Base-by-base conservation (phyloP, 53 echinoderm and acorn worm genomes). In the Echinometra lucunter region DNA sequence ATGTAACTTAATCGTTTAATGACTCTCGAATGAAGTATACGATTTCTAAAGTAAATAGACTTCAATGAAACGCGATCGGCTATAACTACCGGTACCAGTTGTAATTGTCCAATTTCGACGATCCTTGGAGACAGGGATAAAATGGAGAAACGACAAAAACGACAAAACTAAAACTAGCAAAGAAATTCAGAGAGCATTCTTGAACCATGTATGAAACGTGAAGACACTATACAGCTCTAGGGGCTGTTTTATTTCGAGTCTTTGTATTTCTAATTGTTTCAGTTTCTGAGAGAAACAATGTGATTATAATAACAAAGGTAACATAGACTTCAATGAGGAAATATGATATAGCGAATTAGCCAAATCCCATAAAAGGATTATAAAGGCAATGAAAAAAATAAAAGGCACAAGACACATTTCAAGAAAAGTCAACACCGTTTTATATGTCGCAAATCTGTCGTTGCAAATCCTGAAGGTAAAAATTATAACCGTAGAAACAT, bases 1-100 rank as follows among this genome's bases (percentile, higher is more conserved):
- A 81, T 93, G 93, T 80, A 93, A 93, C 93, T 57, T 60, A 75
- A 93, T 93, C 93, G 82, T 55, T 80, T 93, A 93, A 93, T 93
- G 80, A 93, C 82, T 53, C 53, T 80, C 81, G 82, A 93, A 93
- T 93, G 81, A 75, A 35, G 40, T 49, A 44, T 78, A 34, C 93
- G 35, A 81, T 93, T 93, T 93, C 93, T 45, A 9, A 92, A 80
- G 80, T 58, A 93, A 93, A 93, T 57, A 81, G 45, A 72, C 74
- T 60, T 11, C 81, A 38, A 60, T 93, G 93, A 93, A 93, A 93
- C 35, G 80, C 38, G 93, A 93, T 75, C 81, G 72, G 92, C 92
- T 45, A 92, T 92, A 72, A 90, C 13, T 34, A 74, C 40, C 58
- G 25, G 57, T 66, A 90, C 90, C 90, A 90, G 90, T 90, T 88